Conservation (phyloP, 1,140 invertebrate genomes). For the Nylanderia fulva region DNA sequence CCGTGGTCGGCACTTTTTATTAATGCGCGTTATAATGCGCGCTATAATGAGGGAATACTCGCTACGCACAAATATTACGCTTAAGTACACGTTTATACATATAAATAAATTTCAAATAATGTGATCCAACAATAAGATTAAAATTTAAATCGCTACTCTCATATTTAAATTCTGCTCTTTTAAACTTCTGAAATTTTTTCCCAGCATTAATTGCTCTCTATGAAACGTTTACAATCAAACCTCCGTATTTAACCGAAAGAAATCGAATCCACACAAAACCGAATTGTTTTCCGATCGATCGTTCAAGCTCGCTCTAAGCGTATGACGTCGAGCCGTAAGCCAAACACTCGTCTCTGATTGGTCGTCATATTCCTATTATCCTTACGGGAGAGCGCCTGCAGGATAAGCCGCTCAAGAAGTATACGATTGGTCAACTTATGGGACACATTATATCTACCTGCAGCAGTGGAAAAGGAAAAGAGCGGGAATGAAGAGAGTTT, state of each 20-base stretch:
- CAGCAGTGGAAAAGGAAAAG: background rate
- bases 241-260: background rate
- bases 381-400: slow-evolving; percentile 5
- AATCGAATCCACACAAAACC: background rate
- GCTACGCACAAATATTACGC: background rate
- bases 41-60: slow-evolving; percentile 5
- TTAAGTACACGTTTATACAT: background rate
- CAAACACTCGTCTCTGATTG: slow-evolving; percentile 22
- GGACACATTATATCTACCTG: slow-evolving; percentile 16
- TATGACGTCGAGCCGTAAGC: slow-evolving; percentile 8
- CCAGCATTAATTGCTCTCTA: background rate
- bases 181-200: background rate
- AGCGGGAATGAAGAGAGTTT: background rate
- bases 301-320: background rate
- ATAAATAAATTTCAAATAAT: background rate
- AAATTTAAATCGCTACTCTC: background rate
- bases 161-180: background rate
- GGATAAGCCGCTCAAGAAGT: slow-evolving; percentile 40
- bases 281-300: slow-evolving; percentile 27
- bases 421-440: slow-evolving; percentile 56
- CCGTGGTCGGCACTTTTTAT: background rate
- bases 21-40: background rate
- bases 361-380: background rate
- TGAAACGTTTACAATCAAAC: background rate
- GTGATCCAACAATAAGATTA: background rate